These are phyloP conservation scores for Phalacrocorax carbo DNA, from an alignment of 2,113 vertebrate species.

Conservation along the genomic window DNA sequence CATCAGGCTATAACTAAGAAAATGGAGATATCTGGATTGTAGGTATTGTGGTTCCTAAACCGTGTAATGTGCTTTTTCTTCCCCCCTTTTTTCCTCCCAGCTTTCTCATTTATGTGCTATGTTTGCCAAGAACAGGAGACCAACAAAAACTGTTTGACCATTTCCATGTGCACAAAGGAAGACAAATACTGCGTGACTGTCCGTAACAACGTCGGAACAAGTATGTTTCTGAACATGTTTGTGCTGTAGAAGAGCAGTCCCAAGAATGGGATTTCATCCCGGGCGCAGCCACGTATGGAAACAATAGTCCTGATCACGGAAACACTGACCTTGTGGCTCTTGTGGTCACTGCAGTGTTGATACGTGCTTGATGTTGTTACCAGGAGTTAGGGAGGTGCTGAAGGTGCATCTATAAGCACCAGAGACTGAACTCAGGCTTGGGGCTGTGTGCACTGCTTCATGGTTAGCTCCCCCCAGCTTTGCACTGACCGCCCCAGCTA, in stretches of 20 bases:
- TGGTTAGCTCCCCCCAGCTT: background rate
- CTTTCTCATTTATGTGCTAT: conserved; percentile 44
- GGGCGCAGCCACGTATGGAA: accelerated
- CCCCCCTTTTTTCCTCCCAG: accelerated
- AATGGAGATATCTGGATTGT: background rate
- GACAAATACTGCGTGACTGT: conserved; percentile 44
- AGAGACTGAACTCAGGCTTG: background rate
- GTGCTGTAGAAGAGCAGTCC: background rate
- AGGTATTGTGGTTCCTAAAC: background rate
- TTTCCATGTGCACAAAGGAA: conserved; percentile 37
- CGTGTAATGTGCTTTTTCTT: background rate
- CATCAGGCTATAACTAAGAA: background rate
- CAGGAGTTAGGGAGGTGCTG: background rate
- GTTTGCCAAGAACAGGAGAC: conserved; percentile 46
- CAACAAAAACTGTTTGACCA: conserved; percentile 53
- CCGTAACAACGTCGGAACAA: background rate
- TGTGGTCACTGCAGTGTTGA: background rate
- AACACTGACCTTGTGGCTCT: background rate
- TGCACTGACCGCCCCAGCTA: background rate
- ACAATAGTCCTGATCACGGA: background rate
- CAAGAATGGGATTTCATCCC: background rate
- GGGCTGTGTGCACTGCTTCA: background rate
- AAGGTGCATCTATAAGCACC: background rate
- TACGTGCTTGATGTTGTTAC: background rate
- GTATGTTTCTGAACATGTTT: background rate